Base-by-base conservation (phyloP, 2,888 invertebrate species). In the Onchidella celtica region DNA sequence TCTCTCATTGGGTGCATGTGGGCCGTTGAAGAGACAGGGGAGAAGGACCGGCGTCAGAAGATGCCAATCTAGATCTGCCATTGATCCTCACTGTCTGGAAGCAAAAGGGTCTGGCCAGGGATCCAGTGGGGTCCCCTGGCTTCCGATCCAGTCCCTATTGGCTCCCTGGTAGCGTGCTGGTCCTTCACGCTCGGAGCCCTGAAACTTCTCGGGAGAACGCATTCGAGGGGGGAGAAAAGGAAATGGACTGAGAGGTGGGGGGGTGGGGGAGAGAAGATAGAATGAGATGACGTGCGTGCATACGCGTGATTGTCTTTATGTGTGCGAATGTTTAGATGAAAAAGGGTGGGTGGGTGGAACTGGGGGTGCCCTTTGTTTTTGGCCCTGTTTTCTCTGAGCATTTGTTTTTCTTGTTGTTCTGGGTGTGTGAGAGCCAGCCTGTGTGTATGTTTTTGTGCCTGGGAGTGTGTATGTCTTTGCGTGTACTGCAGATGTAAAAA, bases 11-110 rank as follows among this genome's bases (percentile, higher is more conserved):
- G 70, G 29, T 70, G 70, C 70, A 70, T 29, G 21, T 3, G 61
- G 36, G 57, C 59, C n/a, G 59, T 3, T 36, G 73, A 73, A 27
- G 59, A 32, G 73, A 34, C 34, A 1, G 24, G 14, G 36, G 59
- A 3, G 36, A 21, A 55, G 24, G 36, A 55, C 55, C 36, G 59
- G 73, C 73, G 73, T 57, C 73, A 59, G 73, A 34, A 57, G 73
- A 73, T 73, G 36, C 24, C n/a, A 73, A 59, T 73, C 73, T 73
- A 34, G 14, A 55, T 32, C 57, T 73, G 34, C 29, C 73, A 73
- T 73, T 73, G 55, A 73, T 73, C 61, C 72, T 36, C 40, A 21
- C 36, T 17, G 61, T 36, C n/a, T 1, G 59, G 36, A 38, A 27
- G 34, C 6, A 14, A 59, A 36, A 59, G 11, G 24, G 47, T 59